Base-by-base conservation (phyloP, 2,888 invertebrate genomes). In the Netelia inedita region DNA sequence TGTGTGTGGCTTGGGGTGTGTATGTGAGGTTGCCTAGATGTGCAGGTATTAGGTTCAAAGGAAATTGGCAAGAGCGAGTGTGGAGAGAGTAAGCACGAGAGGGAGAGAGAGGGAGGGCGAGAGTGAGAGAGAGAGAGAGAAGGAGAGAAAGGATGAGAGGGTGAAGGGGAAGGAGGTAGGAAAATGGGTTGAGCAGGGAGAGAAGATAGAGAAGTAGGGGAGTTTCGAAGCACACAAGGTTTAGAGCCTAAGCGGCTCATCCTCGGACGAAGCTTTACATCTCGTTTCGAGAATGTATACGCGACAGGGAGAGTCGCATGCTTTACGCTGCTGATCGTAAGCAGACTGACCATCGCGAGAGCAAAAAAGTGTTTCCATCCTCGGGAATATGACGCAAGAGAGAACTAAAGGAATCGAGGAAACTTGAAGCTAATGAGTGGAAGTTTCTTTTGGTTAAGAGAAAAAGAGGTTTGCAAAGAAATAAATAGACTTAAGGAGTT, bases 201-300 rank as follows among this genome's bases (percentile, higher is more conserved):
- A 65, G 73, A 82, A 82, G 74, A 59, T 69, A 68, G 61, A 74
- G 68, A 79, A 68, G 61, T 28, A 75, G 82, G 87, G 87, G 87
- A 89, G 89, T 88, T 89, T 87, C 89, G 89, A 88, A 88, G 91
- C 92, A 91, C 91, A 92, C 92, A 91, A 91, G 93, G 91, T 93
- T 93, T 92, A 92, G 91, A 91, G 92, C 91, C 92, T 93, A 93
- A 93, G 93, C 93, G 93, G 93, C 92, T 93, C 93, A 93, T 93
- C 84, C 92, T 90, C 75, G 91, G 89, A 88, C 91, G 89, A 91
- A 92, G 92, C 92, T 92, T 92, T 92, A 91, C 91, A 92, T 92
- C 91, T 91, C 91, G 90, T 87, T 89, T 90, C 46, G 28, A 9
- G 57, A 43, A 43, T 68, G 53, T 50, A 91, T 89, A 89, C 90